Base-by-base conservation (phyloP, 1,140 invertebrate species). In the Choristoneura fumiferana region DNA sequence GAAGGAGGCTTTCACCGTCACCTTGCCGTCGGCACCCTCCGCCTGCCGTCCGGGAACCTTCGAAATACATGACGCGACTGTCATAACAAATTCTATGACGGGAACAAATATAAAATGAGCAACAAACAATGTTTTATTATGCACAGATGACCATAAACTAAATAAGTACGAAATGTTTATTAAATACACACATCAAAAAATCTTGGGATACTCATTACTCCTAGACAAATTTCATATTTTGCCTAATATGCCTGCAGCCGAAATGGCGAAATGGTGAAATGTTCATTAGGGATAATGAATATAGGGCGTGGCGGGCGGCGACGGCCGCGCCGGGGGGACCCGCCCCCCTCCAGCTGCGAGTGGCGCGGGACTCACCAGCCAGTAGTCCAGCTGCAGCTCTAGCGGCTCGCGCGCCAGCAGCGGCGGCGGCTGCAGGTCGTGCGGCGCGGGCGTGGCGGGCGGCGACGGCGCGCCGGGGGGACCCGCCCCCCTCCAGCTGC, bases 341-440 rank as follows among this genome's bases (percentile, higher is more conserved):
- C 80, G 79, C 59, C 89, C 90, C 58, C 95, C 95, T 37, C 35
- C 1, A 37, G 35, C 35, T 9, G 35, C 35, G 33, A 9, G 35
- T 9, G 33, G 8, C 12, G 55, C 8, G 35, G 17, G 10, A 39
- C 90, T 83, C 18, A 93, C 83, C 63, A 94, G 93, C 97, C 97
- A 98, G 83, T 98, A 98, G 81, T 98, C 97, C 0, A 99, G 91
- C 85, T 98, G 97, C 58, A 99, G 91, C 76, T 99, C 98, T 13
- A 98, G 91, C 1, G 95, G 95, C 76, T 98, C 94, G 37, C 4
- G 68, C 63, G 5, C 71, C n/a, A 61, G 61, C 33, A 54, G 63
- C 34, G 65, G 62, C 68, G 62, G 66, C 17, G 73, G 67, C 37
- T 64, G 57, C 90, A 92, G 62, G 89, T 91, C 63, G 90, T 76